These are phyloP conservation scores for Fundulus diaphanus DNA, from an alignment of 2,797 vertebrate species.

Conservation along the genomic window DNA sequence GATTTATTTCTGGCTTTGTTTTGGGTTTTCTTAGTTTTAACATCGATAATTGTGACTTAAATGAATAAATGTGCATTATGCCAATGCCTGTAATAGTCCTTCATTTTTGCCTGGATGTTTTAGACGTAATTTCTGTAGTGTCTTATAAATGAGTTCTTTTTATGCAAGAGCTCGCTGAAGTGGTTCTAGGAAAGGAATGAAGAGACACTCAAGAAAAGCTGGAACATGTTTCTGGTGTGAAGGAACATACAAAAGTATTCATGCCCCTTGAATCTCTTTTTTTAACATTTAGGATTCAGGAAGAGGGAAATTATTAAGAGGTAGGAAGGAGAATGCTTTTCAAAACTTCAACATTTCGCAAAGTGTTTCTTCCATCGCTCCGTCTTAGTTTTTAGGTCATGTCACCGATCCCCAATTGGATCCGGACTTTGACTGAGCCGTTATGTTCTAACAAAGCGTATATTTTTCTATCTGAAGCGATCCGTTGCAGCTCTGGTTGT, in stretches of 20 bases:
- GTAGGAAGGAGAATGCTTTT: background rate
- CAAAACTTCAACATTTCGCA: too few species aligned
- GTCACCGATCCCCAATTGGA: background rate
- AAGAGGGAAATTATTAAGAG: background rate
- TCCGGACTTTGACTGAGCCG: background rate
- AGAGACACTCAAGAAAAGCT: background rate
- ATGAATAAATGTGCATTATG: background rate
- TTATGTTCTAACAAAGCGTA: background rate
- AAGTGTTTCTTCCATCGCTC: too few species aligned
- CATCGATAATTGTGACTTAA: background rate
- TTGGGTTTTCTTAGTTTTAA: background rate
- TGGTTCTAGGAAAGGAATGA: background rate
- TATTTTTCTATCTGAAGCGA: background rate
- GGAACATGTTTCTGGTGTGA: background rate
- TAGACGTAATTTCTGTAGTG: too few species aligned
- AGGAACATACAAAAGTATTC: background rate
- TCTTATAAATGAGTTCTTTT: background rate
- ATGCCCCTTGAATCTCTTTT: background rate
- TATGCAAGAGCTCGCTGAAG: background rate
- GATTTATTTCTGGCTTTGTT: background rate
- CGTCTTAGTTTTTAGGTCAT: background rate
- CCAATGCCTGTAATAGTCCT: background rate
- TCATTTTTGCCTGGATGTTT: too few species aligned
- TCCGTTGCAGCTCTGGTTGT: background rate
- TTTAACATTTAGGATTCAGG: background rate